phyloP scores from a whole-genome alignment of 2,113 vertebrate genomes.

The Amphiprion ocellaris region DNA sequence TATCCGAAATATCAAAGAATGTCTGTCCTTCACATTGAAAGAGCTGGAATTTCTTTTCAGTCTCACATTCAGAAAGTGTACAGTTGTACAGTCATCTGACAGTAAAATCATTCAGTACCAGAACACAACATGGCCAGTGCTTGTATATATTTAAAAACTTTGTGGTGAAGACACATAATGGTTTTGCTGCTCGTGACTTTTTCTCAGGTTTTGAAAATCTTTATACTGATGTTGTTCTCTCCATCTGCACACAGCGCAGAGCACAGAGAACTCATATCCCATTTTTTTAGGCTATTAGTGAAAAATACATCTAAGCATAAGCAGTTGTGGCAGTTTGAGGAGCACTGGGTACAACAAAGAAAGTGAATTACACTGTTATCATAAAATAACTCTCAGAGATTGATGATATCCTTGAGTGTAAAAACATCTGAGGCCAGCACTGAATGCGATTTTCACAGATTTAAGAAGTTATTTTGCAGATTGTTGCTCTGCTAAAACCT shows the following conservation, averaged over 20 bases:
- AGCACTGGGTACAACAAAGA: constrained; percentile 33
- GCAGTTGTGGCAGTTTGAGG: constrained; percentile 55
- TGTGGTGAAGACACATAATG: neutral
- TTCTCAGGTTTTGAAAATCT: constrained; percentile 21
- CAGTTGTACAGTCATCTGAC: constrained; percentile 13
- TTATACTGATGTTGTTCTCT: neutral
- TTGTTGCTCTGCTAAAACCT: constrained; percentile 37
- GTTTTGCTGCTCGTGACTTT: constrained; percentile 9
- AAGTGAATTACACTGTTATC: constrained; percentile 60
- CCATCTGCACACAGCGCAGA: constrained; percentile 33
- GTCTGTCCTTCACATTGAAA: constrained; percentile 49
- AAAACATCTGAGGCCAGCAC: constrained; percentile 28
- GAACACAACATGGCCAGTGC: constrained; percentile 13
- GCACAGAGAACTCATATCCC: neutral
- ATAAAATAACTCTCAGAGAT: constrained; percentile 64
- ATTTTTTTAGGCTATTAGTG: constrained; percentile 48
- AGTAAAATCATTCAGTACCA: constrained; percentile 20
- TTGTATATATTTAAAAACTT: neutral
- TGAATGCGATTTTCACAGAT: constrained; percentile 48
- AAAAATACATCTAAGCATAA: constrained; percentile 55
- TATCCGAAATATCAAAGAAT: constrained; percentile 24
- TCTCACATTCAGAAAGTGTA: constrained; percentile 8
- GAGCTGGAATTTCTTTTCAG: constrained; percentile 44
- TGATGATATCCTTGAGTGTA: constrained; percentile 50
- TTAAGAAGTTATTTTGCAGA: constrained; percentile 41